A percentile compares a stretch with the other conserved stretches of the same genome.
Evolutionary conservation across 2,113 vertebrate genomes (phyloP).

Genomic region (Brachionichthys hirsutus): DNA sequence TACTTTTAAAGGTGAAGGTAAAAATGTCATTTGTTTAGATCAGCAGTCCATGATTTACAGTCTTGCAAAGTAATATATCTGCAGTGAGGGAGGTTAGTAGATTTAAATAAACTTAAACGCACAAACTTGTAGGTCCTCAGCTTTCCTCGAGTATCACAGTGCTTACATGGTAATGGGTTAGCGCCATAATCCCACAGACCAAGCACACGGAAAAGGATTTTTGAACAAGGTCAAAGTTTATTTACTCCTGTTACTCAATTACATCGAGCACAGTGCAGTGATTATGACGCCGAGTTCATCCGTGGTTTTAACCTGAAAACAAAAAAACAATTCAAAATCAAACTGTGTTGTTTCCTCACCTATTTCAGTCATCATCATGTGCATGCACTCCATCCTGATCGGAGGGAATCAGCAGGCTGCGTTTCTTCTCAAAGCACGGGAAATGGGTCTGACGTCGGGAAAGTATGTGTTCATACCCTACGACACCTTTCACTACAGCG

Average conservation of each 20-base stretch:
- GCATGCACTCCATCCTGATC: constrained; percentile 88
- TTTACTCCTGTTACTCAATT: not conserved
- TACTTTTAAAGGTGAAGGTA: too few relatives aligned
- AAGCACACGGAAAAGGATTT: too few relatives aligned
- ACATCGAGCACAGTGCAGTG: too few relatives aligned
- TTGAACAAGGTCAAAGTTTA: not conserved
- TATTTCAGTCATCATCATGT: constrained; percentile 87
- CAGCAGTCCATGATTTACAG: too few relatives aligned
- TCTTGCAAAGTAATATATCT: too few relatives aligned
- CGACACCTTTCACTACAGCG: constrained; percentile 87
- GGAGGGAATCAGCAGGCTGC: constrained; percentile 83
- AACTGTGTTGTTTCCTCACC: not conserved
- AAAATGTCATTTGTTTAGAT: too few relatives aligned
- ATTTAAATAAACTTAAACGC: too few relatives aligned
- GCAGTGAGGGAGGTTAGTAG: too few relatives aligned
- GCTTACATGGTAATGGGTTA: too few relatives aligned
- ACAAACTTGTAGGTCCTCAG: too few relatives aligned
- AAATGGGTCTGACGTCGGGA: constrained; percentile 87
- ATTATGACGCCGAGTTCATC: not conserved
- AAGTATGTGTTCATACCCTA: constrained; percentile 88
- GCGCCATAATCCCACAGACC: too few relatives aligned
- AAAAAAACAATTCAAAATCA: not conserved
- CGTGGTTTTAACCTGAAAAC: not conserved
- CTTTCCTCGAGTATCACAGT: too few relatives aligned
- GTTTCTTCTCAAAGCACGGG: constrained; percentile 83